These are phyloP conservation scores for Pluvialis apricaria DNA, from an alignment of 2,113 vertebrate genomes.

Conservation along the genomic window DNA sequence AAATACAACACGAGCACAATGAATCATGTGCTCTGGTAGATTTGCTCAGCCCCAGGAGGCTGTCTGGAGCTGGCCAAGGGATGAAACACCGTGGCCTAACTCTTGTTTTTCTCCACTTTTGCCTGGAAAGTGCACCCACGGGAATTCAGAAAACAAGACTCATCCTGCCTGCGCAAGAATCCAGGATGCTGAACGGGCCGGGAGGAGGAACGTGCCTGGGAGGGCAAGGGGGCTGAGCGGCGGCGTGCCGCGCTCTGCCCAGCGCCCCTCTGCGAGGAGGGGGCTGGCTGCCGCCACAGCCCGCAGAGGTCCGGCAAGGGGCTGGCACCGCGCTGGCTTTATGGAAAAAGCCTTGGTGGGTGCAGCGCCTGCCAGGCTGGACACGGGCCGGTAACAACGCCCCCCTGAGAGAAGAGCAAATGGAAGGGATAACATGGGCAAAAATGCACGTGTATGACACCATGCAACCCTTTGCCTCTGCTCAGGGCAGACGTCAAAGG, in stretches of 20 bases:
- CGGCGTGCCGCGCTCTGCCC: fast-evolving
- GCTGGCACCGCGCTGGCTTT: neutral
- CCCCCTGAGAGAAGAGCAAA: neutral
- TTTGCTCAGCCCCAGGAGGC: neutral
- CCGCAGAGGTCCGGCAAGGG: neutral
- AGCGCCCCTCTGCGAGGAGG: fast-evolving
- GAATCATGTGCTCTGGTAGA: neutral
- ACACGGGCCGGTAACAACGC: fast-evolving
- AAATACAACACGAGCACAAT: neutral
- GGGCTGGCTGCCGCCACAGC: neutral
- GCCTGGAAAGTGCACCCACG: neutral
- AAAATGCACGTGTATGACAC: fast-evolving
- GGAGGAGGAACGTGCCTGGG: neutral
- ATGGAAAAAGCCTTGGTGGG: neutral
- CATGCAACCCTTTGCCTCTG: neutral
- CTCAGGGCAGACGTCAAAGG: neutral
- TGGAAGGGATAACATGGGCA: neutral
- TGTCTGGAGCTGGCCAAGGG: neutral
- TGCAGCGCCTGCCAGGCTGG: neutral
- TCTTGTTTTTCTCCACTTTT: neutral
- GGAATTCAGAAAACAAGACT: neutral
- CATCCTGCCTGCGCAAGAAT: neutral
- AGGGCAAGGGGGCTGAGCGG: neutral
- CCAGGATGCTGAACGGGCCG: neutral
- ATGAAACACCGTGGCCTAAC: neutral